Evolutionary conservation across 2,797 vertebrate species (phyloP), one percentile per base, ranked within the genome.

Genomic region (Pterois miles): DNA sequence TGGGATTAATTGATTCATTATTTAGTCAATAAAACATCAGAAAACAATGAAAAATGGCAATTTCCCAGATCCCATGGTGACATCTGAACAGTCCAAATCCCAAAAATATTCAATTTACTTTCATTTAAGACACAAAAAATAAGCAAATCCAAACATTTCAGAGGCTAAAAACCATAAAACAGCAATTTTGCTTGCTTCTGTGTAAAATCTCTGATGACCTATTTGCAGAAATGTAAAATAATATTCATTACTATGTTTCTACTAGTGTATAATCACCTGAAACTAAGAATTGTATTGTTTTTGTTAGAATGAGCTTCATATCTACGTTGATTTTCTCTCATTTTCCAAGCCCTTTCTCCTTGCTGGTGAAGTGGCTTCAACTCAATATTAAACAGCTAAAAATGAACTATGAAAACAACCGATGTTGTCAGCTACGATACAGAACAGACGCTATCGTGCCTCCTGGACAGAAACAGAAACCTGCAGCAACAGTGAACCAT

Each of bases 391-490:
- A 65, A 68, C 34, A 43, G 23, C 16, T 33, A 59, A 27, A 62
- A 53, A 57, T 29, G 2, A 78, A 54, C 67, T 14, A 54, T 1
- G 1, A 23, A 48, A 40, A 59, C 8, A 0, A 27, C 1, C 6
- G 33, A 8, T 69, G 12, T 7, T 67, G 2, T 29, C 1, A 71
- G 6, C 23, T 29, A 65, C 2, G 0, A 6, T 43, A 5, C 25
- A 4, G 4, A 50, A 62, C 0, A 38, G 11, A 40, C 0, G 10
- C 10, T 58, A 3, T 13, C 1, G 6, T 48, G 50, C 6, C 27
- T 31, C 20, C 3, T 31, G 60, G 22, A 70, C n/a, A 74, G 65
- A 59, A 80, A 52, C 29, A 52, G 23, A 67, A 70, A 71, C 31
- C 8, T 43, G 23, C 46, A 74, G n/a, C 8, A 60, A 27, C 65